Percentiles rank a stretch among this genome's conserved stretches.
Evolutionary conservation across 2,113 vertebrate species (phyloP).

Genomic region (Polyodon spathula): DNA sequence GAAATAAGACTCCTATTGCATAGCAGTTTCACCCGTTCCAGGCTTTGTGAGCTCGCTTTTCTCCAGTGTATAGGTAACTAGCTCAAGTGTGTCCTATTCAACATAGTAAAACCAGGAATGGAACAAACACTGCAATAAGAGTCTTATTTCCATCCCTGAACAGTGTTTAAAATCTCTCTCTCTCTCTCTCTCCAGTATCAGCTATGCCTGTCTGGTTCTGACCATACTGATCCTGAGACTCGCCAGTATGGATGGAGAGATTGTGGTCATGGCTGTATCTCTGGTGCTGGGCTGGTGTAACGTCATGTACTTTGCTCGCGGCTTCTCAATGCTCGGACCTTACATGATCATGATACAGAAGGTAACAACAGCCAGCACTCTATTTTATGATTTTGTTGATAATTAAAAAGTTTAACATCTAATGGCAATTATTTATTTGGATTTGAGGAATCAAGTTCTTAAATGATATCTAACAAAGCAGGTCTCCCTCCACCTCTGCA

Average conservation of each 20-base stretch:
- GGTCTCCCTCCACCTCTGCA: conserved; percentile 35
- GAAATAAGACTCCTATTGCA: too few relatives aligned
- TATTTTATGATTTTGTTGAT: background rate
- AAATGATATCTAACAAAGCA: conserved; percentile 26
- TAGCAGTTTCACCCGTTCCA: too few relatives aligned
- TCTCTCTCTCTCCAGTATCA: conserved; percentile 64
- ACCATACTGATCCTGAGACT: conserved; percentile 76
- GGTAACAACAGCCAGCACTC: conserved; percentile 45
- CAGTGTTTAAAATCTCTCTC: too few relatives aligned
- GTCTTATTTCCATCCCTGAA: too few relatives aligned
- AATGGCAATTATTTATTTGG: conserved; percentile 18
- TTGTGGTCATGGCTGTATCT: conserved; percentile 76
- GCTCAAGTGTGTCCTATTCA: too few relatives aligned
- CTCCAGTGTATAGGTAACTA: too few relatives aligned
- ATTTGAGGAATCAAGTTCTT: conserved; percentile 12
- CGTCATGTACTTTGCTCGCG: conserved; percentile 88
- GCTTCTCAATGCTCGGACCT: conserved; percentile 91
- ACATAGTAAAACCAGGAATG: too few relatives aligned
- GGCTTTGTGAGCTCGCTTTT: too few relatives aligned
- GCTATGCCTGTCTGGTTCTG: conserved; percentile 78
- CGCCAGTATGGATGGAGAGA: conserved; percentile 63
- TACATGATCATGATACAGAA: conserved; percentile 97
- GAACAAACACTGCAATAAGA: too few relatives aligned
- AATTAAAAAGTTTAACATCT: conserved; percentile 6
- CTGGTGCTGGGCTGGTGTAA: conserved; percentile 91